A percentile compares a stretch with the other conserved stretches of the same genome.
These are phyloP conservation scores for Coilia nasus DNA, from an alignment of 2,797 vertebrate species.

Conservation along the genomic window DNA sequence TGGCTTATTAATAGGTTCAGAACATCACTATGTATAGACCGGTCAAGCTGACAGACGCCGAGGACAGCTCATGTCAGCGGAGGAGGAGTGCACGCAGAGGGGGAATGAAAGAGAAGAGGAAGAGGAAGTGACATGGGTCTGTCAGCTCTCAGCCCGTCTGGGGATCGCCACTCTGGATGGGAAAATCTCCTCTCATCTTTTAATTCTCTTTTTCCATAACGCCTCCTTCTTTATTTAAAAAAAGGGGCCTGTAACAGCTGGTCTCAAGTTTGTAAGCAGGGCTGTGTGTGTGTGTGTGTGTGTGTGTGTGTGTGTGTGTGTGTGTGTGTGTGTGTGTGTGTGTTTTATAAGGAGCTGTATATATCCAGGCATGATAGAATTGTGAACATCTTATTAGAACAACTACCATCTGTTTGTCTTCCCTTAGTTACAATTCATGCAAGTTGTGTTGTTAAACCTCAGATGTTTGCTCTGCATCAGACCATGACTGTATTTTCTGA, in stretches of 20 bases:
- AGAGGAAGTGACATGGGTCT: background rate
- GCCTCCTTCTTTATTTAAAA: background rate
- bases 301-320: background rate
- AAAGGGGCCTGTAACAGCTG: background rate
- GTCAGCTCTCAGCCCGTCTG: background rate
- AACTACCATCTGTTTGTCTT: too few species aligned
- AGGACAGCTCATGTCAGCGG: slow-evolving; percentile 1
- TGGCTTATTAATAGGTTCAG: too few species aligned
- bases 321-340: background rate
- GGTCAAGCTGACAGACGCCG: background rate
- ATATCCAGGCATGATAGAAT: too few species aligned
- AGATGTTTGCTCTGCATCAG: too few species aligned
- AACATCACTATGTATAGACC: too few species aligned
- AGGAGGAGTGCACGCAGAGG: background rate
- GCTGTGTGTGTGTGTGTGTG: background rate
- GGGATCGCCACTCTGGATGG: background rate
- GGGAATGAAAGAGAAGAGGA: background rate
- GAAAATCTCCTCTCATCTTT: background rate
- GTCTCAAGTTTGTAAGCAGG: background rate
- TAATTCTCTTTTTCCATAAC: background rate
- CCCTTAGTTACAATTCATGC: too few species aligned
- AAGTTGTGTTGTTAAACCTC: too few species aligned
- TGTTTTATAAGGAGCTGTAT: too few species aligned
- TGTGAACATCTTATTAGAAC: too few species aligned
- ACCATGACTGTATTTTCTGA: too few species aligned